Evolutionary conservation across 2,797 vertebrate species (phyloP).

Genomic region (Pteronotus mesoamericanus): DNA sequence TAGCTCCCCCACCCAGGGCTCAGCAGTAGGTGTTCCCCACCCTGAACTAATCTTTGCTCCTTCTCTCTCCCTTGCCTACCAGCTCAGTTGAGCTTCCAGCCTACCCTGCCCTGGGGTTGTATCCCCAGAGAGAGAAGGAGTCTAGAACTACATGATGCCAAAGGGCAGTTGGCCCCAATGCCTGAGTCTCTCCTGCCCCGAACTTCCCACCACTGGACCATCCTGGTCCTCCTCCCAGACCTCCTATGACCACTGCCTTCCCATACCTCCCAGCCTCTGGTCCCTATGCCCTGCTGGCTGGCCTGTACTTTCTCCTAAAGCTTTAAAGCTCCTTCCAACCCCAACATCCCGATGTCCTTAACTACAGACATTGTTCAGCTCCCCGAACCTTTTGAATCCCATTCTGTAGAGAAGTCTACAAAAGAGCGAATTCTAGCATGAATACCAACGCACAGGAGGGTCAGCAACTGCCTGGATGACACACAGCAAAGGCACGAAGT

Average conservation of each 20-base stretch:
- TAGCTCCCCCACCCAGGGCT: background rate
- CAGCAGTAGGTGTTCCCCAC: background rate
- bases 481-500: background rate
- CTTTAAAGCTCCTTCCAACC: background rate
- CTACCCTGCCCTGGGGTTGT: background rate
- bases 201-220: background rate
- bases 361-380: background rate
- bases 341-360: background rate
- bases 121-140: background rate
- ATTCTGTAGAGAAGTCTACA: background rate
- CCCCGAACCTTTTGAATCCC: background rate
- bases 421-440: background rate
- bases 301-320: background rate
- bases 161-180: background rate
- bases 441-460: conserved; percentile 6
- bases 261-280: background rate
- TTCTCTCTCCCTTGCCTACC: background rate
- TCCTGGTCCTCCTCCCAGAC: background rate
- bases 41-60: background rate
- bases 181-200: background rate
- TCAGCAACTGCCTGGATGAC: background rate
- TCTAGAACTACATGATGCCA: background rate
- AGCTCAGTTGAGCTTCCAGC: background rate
- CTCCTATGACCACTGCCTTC: too few species aligned
- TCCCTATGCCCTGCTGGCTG: background rate